Evolutionary conservation across 2,113 vertebrate species (phyloP).

Genomic region (Otocyon megalotis): DNA sequence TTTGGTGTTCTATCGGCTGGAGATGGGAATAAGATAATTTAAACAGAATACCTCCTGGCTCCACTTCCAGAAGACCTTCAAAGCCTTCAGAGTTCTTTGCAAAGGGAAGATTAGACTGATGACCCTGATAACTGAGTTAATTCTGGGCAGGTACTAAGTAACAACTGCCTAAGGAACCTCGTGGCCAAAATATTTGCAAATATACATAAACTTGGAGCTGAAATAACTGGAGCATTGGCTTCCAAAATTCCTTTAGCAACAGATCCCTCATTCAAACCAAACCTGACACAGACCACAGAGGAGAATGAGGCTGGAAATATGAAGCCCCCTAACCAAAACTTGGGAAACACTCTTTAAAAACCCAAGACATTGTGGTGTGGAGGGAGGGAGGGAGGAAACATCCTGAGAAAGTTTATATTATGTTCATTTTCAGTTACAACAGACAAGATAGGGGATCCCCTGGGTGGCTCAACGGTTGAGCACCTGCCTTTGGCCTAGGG

Average conservation of each 20-base stretch:
- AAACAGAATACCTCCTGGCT: not conserved
- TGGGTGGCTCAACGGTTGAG: too few relatives aligned
- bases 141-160: not conserved
- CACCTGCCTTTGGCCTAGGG: too few relatives aligned
- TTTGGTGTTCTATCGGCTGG: not conserved
- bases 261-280: not conserved
- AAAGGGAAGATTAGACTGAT: not conserved
- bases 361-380: not conserved
- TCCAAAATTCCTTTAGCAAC: not conserved
- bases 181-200: not conserved
- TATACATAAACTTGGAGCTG: not conserved
- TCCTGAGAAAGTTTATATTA: not conserved
- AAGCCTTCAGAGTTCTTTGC: not conserved
- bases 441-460: not conserved
- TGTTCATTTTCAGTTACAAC: not conserved
- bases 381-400: rapidly evolving
- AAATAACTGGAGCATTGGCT: not conserved
- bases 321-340: not conserved
- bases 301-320: not conserved
- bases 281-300: not conserved
- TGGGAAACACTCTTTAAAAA: not conserved
- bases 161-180: not conserved
- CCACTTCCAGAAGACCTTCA: not conserved
- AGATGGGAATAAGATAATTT: not conserved
- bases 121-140: not conserved